Percentiles rank a stretch among this genome's conserved stretches.
These are phyloP conservation scores for Drosophila burlai DNA, from an alignment of 1,140 invertebrate genomes.

Conservation along the genomic window DNA sequence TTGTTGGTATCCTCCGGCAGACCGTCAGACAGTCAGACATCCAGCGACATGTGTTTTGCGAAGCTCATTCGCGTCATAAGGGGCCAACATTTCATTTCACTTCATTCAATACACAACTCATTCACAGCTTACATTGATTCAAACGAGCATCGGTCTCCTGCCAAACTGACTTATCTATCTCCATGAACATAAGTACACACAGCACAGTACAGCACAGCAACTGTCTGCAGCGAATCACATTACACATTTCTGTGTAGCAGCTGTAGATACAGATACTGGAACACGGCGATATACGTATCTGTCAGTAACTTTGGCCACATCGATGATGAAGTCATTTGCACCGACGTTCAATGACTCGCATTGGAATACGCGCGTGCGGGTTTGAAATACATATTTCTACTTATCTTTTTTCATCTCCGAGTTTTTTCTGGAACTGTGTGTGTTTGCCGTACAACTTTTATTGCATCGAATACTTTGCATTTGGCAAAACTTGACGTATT, in stretches of 20 bases:
- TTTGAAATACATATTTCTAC: conserved; percentile 27
- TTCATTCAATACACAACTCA: conserved; percentile 23
- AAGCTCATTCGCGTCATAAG: conserved; percentile 13
- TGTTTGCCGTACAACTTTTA: conserved; percentile 24
- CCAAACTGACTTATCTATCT: conserved; percentile 21
- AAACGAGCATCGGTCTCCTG: conserved; percentile 16
- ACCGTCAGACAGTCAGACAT: background rate
- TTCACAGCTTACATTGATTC: conserved; percentile 31
- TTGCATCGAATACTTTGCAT: conserved; percentile 27
- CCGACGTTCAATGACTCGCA: conserved; percentile 71
- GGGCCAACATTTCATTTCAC: conserved; percentile 24
- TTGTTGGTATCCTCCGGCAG: background rate
- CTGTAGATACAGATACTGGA: conserved; percentile 15
- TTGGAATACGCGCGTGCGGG: conserved; percentile 37
- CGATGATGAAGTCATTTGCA: conserved; percentile 73
- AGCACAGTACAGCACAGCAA: conserved; percentile 1
- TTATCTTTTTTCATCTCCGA: conserved; percentile 14
- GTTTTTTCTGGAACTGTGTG: conserved; percentile 8
- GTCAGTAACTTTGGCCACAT: conserved; percentile 42
- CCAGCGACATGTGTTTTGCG: conserved; percentile 24
- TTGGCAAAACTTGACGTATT: conserved; percentile 51
- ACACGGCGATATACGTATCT: conserved; percentile 42
- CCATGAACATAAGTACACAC: conserved; percentile 15
- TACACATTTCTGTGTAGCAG: conserved; percentile 35
- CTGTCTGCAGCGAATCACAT: conserved; percentile 9